Base-by-base conservation (phyloP, 2,797 vertebrate species). In the Sternotherus odoratus region DNA sequence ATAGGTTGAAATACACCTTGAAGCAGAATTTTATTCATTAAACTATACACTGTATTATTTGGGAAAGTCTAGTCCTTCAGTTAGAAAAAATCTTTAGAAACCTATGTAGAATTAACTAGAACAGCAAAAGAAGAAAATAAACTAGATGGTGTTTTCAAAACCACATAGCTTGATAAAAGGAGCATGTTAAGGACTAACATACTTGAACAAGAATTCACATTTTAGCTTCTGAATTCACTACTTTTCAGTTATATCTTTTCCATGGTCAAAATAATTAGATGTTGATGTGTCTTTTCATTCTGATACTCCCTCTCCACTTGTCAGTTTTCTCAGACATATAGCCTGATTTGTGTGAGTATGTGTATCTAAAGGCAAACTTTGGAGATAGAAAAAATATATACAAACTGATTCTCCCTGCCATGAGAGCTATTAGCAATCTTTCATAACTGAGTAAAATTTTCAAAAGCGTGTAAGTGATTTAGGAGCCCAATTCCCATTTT, bases 11-110 rank as follows among this genome's bases (percentile, higher is more conserved):
- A 92, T n/a, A 91, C 82, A 94, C 84, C 95, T 88, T n/a, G 90
- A 96, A 94, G 95, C 75, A 83, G 89, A 79, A 36, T 84, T 96
- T 95, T 92, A 93, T 92, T 96, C 96, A 97, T 96, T 96, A 92
- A 96, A 88, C 83, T 93, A 54, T 54, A 89, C 88, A 85, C 88
- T 96, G 91, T 12, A 93, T 89, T 81, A 72, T 94, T 87, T 66
- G n/a, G 80, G 28, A 23, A 79, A 91, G 96, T 94, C 57, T 11
- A 92, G 60, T 89, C 90, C 95, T 83, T 91, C 92, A 96, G 84
- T 81, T 10, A 54, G 11, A 93, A 95, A 96, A 94, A 96, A 96
- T 46, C 83, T 79, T 51, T 92, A 75, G 89, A 97, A 97, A 94
- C 19, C 49, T 66, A 12, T 77, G 77, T 87, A 91, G 84, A 16